Evolutionary conservation across 2,888 invertebrate species (phyloP), one percentile per base, ranked within the genome.

Genomic region (Trypoxylon attenuatum): DNA sequence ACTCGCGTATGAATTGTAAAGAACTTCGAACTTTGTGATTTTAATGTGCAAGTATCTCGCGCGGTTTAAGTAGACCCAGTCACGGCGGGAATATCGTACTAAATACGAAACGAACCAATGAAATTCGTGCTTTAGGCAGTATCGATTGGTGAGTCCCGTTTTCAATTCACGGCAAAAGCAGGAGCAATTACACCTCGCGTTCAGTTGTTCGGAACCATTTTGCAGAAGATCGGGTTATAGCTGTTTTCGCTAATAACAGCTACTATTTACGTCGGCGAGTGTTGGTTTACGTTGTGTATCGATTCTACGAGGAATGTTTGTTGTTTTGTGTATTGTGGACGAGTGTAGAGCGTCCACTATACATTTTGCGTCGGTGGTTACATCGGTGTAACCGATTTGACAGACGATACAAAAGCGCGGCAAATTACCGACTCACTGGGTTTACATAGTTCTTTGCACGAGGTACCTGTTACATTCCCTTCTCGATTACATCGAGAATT

Each of bases 101-200:
- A 51, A n/a, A 65, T 58, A 61, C 10, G 46, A 67, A 54, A 58
- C 21, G 38, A 49, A 22, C 78, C 78, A 77, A 78, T 77, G 56
- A 45, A 57, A 51, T 54, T 59, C 42, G 33, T 59, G 56, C 67
- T 77, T 70, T 71, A 69, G 68, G 16, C 10, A 19, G 23, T 71
- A 77, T 77, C 70, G 77, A 78, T 77, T 63, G 50, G 63, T 21
- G 64, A 61, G 67, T 50, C 66, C 71, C 39, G 71, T 77, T 77
- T 76, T 71, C 76, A 76, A 76, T 71, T 73, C 65, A 65, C 61
- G 55, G 55, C 73, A 63, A 71, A 60, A 66, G 45, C 46, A 43
- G 38, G 50, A 47, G 63, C 52, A 66, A 73, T 73, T 75, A 71
- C 61, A 42, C 54, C 25, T 53, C 56, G 54, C 49, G 49, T 42